These are phyloP conservation scores for Puma concolor DNA, from an alignment of 2,113 vertebrate species.

Conservation along the genomic window DNA sequence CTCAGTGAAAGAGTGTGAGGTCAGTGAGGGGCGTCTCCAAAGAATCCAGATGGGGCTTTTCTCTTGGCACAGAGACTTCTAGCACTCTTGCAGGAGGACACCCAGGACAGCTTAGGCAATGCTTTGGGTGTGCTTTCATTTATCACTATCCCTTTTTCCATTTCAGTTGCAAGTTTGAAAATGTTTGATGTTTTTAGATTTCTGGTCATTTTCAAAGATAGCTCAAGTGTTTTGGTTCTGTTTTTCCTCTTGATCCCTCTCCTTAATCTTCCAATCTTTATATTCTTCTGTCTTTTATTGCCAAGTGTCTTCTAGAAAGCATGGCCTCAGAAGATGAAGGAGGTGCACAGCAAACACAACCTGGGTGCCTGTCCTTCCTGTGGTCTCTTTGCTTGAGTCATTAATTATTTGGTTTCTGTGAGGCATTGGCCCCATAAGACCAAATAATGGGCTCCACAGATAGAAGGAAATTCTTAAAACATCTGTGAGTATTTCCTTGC, in stretches of 20 bases:
- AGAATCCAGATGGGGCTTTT: constrained; percentile 39
- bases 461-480: not conserved
- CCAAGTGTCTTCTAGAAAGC: not conserved
- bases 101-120: not conserved
- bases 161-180: not conserved
- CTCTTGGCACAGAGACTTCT: not conserved
- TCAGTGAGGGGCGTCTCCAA: not conserved
- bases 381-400: not conserved
- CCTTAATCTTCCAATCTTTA: not conserved
- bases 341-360: not conserved
- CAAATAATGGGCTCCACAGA: not conserved
- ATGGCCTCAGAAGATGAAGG: not conserved
- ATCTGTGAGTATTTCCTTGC: not conserved
- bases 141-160: not conserved
- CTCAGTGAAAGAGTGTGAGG: constrained; percentile 39
- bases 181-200: constrained; percentile 17
- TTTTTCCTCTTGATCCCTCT: not conserved
- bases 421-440: not conserved
- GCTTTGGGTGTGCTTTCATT: not conserved
- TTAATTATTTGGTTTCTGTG: not conserved
- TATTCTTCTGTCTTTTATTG: not conserved
- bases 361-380: not conserved
- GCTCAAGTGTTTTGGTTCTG: not conserved
- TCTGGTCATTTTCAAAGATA: constrained; percentile 48
- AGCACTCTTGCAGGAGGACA: not conserved